Conservation (phyloP, 1,140 invertebrate genomes). For the Euschistus heros region DNA sequence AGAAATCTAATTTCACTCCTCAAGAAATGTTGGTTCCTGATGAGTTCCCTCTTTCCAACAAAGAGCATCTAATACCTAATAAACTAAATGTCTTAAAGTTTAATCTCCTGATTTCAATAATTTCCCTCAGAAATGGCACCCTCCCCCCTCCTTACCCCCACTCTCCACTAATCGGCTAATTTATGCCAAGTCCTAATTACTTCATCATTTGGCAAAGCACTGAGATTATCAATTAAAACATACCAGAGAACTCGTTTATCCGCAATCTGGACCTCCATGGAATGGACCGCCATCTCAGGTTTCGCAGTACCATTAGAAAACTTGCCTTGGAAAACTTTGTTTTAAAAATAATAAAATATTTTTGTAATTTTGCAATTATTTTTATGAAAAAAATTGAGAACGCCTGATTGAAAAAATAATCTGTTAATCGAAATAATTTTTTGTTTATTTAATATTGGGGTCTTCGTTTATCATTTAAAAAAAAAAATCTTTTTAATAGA, state of each 20-base stretch:
- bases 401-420: too few species aligned
- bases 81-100: slow-evolving; percentile 7
- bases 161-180: neutral
- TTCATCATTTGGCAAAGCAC: slow-evolving; percentile 6
- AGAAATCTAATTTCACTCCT: too few species aligned
- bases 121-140: neutral
- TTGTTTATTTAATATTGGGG: too few species aligned
- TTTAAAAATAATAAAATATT: too few species aligned
- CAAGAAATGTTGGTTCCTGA: neutral
- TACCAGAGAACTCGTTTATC: neutral
- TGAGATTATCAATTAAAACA: slow-evolving; percentile 7
- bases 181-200: slow-evolving; percentile 7
- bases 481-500: too few species aligned
- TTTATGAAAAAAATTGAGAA: too few species aligned
- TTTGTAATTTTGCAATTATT: too few species aligned
- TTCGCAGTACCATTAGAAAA: too few species aligned
- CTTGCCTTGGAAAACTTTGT: too few species aligned
- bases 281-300: too few species aligned
- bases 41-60: neutral
- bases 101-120: slow-evolving; percentile 4
- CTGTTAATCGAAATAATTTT: too few species aligned
- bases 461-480: too few species aligned
- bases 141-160: neutral
- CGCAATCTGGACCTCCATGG: neutral
- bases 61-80: slow-evolving; percentile 7